These are phyloP conservation scores for Melanerpes formicivorus DNA, from an alignment of 2,113 vertebrate species.

Conservation along the genomic window DNA sequence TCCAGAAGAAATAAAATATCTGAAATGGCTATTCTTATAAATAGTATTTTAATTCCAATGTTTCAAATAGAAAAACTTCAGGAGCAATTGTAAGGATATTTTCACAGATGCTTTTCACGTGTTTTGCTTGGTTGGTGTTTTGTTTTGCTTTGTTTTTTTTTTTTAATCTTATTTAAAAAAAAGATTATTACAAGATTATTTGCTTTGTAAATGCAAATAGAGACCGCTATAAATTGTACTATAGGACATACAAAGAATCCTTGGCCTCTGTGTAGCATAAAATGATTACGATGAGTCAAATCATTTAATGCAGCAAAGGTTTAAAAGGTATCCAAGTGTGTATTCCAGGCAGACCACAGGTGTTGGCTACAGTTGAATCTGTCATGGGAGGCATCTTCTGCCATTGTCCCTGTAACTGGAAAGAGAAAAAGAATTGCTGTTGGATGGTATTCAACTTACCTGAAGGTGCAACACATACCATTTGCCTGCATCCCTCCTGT, in stretches of 20 bases:
- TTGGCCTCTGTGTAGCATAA: neutral
- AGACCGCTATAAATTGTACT: neutral
- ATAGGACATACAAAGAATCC: neutral
- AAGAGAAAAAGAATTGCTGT: conserved; percentile 2
- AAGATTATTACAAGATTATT: neutral
- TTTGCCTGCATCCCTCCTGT: neutral
- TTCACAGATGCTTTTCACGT: neutral
- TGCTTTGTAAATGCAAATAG: neutral
- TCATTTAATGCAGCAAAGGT: neutral
- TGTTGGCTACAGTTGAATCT: neutral
- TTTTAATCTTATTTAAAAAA: neutral
- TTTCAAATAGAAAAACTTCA: neutral
- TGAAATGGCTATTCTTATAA: neutral
- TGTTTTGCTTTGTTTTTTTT: neutral
- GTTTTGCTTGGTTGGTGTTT: too few relatives aligned
- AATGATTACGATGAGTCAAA: neutral
- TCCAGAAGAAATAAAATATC: neutral
- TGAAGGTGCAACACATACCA: neutral
- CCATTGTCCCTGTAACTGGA: neutral
- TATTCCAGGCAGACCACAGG: neutral
- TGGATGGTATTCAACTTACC: neutral
- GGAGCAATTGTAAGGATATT: neutral
- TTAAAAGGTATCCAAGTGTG: neutral
- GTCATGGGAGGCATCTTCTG: neutral
- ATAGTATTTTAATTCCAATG: neutral